phyloP scores from a whole-genome alignment of 2,888 invertebrate genomes.

The Agelastica alni region DNA sequence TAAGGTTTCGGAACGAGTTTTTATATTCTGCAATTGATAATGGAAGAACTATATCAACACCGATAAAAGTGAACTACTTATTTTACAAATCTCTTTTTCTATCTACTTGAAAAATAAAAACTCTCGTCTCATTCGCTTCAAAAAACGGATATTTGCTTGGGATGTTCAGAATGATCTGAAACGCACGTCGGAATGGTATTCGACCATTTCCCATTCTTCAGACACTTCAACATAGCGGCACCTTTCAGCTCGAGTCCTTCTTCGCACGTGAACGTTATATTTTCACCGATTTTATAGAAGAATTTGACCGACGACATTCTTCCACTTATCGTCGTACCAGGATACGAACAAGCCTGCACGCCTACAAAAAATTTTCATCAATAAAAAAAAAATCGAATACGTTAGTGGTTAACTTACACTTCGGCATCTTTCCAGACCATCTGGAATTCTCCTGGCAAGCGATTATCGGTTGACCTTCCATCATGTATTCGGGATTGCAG shows the following conservation, averaged over 20 bases:
- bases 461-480: conserved; percentile 87
- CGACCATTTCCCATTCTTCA: conserved; percentile 85
- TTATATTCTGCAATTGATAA: too few relatives aligned
- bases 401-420: conserved; percentile 64
- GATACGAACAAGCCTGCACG: conserved; percentile 80
- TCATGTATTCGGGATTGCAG: conserved; percentile 85
- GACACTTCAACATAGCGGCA: conserved; percentile 77
- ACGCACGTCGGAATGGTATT: conserved; percentile 80
- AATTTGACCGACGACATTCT: conserved; percentile 86
- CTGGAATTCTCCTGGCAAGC: conserved; percentile 86
- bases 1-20: too few relatives aligned
- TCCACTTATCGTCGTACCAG: conserved; percentile 84
- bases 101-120: not conserved
- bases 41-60: too few relatives aligned
- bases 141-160: conserved; percentile 27
- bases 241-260: conserved; percentile 76
- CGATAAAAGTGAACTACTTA: too few relatives aligned
- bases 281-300: conserved; percentile 85
- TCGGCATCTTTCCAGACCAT: conserved; percentile 84
- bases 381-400: not conserved
- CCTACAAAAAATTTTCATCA: conserved; percentile 49
- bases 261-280: conserved; percentile 82
- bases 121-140: too few relatives aligned
- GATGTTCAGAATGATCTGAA: conserved; percentile 24
- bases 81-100: too few relatives aligned